phyloP scores from a whole-genome alignment of 2,888 invertebrate species.

The Hemistola chrysoprasaria region DNA sequence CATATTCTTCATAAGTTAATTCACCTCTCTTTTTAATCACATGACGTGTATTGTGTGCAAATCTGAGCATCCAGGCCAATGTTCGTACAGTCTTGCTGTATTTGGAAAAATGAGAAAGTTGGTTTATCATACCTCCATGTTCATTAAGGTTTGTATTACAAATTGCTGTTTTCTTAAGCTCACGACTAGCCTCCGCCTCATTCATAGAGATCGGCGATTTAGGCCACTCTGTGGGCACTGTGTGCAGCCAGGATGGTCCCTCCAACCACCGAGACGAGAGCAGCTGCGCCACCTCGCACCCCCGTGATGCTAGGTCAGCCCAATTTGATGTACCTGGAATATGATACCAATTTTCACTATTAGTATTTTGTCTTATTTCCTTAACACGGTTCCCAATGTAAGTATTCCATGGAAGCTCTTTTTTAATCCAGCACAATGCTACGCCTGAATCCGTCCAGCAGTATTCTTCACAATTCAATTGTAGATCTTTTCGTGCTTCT shows the following conservation, averaged over 20 bases:
- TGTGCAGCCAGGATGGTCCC: too few relatives aligned
- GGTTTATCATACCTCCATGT: background rate
- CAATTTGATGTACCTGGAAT: constrained; percentile 1
- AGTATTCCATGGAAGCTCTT: background rate
- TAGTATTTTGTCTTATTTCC: background rate
- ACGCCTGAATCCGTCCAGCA: constrained; percentile 19
- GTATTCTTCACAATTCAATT: constrained; percentile 1
- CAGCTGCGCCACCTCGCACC: constrained; percentile 15
- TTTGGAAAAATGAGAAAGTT: constrained; percentile 7
- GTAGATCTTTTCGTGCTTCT: constrained; percentile 1
- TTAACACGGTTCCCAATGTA: background rate
- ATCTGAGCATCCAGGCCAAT: constrained; percentile 11
- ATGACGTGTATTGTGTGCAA: constrained; percentile 4
- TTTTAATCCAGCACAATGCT: constrained; percentile 16
- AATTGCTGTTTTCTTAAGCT: background rate
- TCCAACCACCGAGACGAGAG: constrained; percentile 14
- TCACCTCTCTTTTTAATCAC: constrained; percentile 2
- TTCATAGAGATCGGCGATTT: too few relatives aligned
- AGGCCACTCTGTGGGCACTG: too few relatives aligned
- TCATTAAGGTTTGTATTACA: background rate
- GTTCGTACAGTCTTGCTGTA: constrained; percentile 11
- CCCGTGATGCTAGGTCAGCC: constrained; percentile 13
- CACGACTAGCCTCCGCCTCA: background rate
- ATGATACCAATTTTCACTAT: background rate
- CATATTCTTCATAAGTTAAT: constrained; percentile 6